A percentile compares a stretch with the other conserved stretches of the same genome.
phyloP scores from a whole-genome alignment of 2,797 vertebrate species.

The Periparus ater region DNA sequence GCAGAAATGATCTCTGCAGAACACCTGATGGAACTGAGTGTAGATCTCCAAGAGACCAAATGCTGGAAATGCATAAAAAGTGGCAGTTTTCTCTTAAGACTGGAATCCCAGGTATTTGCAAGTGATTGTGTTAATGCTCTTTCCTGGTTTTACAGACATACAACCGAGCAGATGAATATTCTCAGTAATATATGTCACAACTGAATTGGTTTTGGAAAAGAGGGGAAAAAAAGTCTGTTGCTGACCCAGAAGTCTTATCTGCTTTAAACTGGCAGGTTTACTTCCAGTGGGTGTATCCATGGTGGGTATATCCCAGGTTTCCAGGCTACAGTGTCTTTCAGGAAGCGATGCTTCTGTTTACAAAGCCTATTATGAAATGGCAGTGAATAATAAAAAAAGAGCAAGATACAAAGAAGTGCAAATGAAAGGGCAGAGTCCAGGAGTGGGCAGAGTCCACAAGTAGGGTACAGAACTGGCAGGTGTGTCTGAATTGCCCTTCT shows the following conservation, averaged over 20 bases:
- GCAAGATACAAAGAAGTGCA: not conserved
- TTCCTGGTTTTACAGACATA: not conserved
- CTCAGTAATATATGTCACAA: not conserved
- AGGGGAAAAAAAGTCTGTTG: not conserved
- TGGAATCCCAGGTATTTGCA: not conserved
- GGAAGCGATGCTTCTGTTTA: not conserved
- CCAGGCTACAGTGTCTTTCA: not conserved
- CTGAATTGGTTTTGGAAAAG: not conserved
- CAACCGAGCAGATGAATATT: not conserved
- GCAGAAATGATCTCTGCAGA: not conserved
- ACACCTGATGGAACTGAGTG: not conserved
- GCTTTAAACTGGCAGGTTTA: not conserved
- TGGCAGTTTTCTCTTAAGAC: not conserved
- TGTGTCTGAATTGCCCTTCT: not conserved
- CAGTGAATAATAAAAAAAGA: not conserved
- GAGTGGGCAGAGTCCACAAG: not conserved
- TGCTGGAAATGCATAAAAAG: not conserved
- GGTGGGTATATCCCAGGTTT: not conserved
- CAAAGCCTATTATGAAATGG: not conserved
- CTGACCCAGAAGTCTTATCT: not conserved
- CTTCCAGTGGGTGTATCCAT: not conserved
- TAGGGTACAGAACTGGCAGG: not conserved
- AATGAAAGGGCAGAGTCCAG: not conserved
- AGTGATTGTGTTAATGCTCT: not conserved
- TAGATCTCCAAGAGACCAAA: not conserved